Base-by-base conservation (phyloP, 2,113 vertebrate species). In the Cochlearius cochlearius region DNA sequence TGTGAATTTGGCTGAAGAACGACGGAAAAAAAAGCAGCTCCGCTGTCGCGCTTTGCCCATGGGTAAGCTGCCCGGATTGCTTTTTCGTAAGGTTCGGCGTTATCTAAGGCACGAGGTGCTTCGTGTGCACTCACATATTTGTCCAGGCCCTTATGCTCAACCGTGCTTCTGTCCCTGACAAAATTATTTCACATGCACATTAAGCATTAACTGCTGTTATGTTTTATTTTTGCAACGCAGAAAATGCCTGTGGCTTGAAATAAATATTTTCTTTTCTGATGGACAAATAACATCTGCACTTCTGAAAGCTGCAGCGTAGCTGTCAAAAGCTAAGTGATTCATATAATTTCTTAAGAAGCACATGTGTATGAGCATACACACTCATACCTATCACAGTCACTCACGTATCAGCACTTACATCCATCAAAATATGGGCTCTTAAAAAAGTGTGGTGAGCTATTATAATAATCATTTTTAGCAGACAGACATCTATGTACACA, bases 201-300 rank as follows among this genome's bases (percentile, higher is more conserved):
- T 96, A 97, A 97, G 96, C 95, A 97, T 96, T 95, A 97, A 87
- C 89, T 90, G 73, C 90, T 88, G 66, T 63, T 96, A 27, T 38
- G 86, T 86, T 98, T 97, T 73, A 86, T 88, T 97, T 94, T 90
- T 94, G 96, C 75, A 64, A 81, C 5, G 13, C 86, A 84, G 94
- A 97, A 98, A 97, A 95, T 96, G 93, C 92, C 91, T 92, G 80
- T 96, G 97, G 94, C 97, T 98, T 36, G 68, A 97, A 98, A 97
- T 92, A 98, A 98, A 97, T 98, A 96, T 97, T 98, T 98, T 97
- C 93, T 85, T 97, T 98, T 92, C 83, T 97, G 96, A 97, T 95
- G 96, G 97, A 97, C 97, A 98, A 98, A 97, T 97, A 97, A 97
- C 93, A 98, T 97, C 97, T 98, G 97, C 81, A 96, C 78, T 95